Percentiles rank a stretch among this genome's conserved stretches.
Conservation (phyloP, 1,140 invertebrate genomes). For the Hyles vespertilio region DNA sequence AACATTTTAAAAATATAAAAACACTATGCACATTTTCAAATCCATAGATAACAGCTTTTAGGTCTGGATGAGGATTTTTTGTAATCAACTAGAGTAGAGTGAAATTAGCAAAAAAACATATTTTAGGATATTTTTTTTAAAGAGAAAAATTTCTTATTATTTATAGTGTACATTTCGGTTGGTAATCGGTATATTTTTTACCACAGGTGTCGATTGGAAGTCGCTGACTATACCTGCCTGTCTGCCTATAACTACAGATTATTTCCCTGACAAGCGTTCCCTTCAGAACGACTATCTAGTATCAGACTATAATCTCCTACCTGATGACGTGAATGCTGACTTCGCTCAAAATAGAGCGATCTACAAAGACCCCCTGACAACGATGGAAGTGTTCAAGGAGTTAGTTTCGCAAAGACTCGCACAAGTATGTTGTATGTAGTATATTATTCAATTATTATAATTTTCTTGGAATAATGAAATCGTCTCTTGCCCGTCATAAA, state of each 20-base stretch:
- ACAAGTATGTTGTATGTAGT: slow-evolving; percentile 78
- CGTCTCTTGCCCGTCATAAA: too few relatives aligned
- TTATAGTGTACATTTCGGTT: too few relatives aligned
- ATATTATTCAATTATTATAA: neutral
- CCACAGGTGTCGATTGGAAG: slow-evolving; percentile 98
- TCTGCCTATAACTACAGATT: slow-evolving; percentile 98
- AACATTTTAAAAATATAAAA: too few relatives aligned
- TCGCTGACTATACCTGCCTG: slow-evolving; percentile 97
- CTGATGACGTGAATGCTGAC: slow-evolving; percentile 93
- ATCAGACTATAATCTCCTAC: slow-evolving; percentile 92
- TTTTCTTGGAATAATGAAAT: neutral
- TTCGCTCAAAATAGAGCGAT: slow-evolving; percentile 88
- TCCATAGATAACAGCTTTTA: too few relatives aligned
- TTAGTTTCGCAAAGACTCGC: slow-evolving; percentile 93
- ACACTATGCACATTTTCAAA: too few relatives aligned
- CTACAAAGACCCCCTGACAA: slow-evolving; percentile 88
- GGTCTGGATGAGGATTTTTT: too few relatives aligned
- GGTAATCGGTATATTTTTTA: too few relatives aligned
- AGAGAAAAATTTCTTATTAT: too few relatives aligned
- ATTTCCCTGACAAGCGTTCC: slow-evolving; percentile 95
- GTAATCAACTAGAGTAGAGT: too few relatives aligned
- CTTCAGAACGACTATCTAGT: slow-evolving; percentile 96
- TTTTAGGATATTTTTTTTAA: too few relatives aligned
- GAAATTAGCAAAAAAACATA: too few relatives aligned
- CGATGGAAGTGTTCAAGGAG: slow-evolving; percentile 92